Evolutionary conservation across 2,797 vertebrate genomes (phyloP).

Genomic region (Malacoraja senta): DNA sequence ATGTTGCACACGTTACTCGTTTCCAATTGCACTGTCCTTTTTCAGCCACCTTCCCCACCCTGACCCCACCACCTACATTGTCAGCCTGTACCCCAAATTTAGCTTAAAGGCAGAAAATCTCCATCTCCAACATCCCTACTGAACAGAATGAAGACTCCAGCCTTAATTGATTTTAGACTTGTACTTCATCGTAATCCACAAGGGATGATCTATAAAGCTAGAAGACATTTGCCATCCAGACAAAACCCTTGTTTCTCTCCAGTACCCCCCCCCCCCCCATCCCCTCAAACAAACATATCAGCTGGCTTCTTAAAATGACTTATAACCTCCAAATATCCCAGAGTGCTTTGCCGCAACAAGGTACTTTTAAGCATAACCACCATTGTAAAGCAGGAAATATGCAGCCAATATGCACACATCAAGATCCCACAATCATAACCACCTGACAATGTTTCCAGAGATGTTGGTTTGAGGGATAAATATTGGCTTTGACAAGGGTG

Average conservation of each 20-base stretch:
- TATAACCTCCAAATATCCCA: not conserved
- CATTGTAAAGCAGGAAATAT: not conserved
- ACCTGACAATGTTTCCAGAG: not conserved
- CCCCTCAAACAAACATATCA: not conserved
- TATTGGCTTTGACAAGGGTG: not conserved
- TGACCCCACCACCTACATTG: no score
- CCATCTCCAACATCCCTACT: not conserved
- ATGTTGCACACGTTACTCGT: not conserved
- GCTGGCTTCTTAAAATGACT: not conserved
- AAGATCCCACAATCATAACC: not conserved
- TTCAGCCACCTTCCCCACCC: not conserved
- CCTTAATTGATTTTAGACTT: not conserved
- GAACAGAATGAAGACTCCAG: no score
- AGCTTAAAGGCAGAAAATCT: not conserved
- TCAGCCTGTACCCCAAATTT: not conserved
- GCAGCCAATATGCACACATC: not conserved
- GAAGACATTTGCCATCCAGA: not conserved
- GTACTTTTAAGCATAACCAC: not conserved
- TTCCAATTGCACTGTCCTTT: not conserved
- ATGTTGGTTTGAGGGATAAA: not conserved
- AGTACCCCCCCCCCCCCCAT: not conserved
- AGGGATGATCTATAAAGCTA: not conserved
- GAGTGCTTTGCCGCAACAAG: not conserved
- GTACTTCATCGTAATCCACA: not conserved
- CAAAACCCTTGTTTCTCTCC: not conserved